Base-by-base conservation (phyloP, 2,113 vertebrate species). In the Notiomystis cincta region DNA sequence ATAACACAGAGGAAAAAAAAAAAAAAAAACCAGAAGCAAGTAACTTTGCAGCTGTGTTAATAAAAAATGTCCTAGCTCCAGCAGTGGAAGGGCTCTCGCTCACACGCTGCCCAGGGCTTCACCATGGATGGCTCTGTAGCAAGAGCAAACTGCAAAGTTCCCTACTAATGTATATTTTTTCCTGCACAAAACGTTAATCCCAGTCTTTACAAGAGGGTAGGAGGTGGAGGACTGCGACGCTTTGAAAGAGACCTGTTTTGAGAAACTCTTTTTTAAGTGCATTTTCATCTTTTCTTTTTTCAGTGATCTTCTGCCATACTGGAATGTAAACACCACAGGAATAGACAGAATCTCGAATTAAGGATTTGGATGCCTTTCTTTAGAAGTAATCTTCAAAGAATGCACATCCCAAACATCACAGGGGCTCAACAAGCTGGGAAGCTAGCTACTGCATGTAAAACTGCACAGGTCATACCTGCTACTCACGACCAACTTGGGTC, bases 341-440 rank as follows among this genome's bases (percentile, higher is more conserved):
- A 98, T 94, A 98, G 98, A 97, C 98, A 96, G 98, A 98, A 98
- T 98, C 92, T 97, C 84, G 80, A 98, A 98, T 98, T 98, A 97
- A 98, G 97, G 97, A 97, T 98, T 97, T 98, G 97, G 97, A 97
- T 95, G 97, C 96, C 96, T 97, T 91, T 96, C 98, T 97, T 98
- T 95, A 98, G 98, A 98, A 98, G 97, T 98, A 98, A 98, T 98
- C 98, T 98, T 98, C 98, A 98, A 98, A 98, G 98, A 98, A 98
- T 82, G 97, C 94, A 93, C 95, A 96, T 96, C 98, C 96, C 96
- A 97, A 98, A 98, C 98, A 98, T 97, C 96, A 97, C 84, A 98
- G 97, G 81, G 96, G 51, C 93, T 95, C 97, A 94, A 97, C 95
- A 88, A 97, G 98, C 96, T 93, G 76, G 96, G 65, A 57, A 97